Base-by-base conservation (phyloP, 2,113 vertebrate genomes). In the Ictalurus furcatus region DNA sequence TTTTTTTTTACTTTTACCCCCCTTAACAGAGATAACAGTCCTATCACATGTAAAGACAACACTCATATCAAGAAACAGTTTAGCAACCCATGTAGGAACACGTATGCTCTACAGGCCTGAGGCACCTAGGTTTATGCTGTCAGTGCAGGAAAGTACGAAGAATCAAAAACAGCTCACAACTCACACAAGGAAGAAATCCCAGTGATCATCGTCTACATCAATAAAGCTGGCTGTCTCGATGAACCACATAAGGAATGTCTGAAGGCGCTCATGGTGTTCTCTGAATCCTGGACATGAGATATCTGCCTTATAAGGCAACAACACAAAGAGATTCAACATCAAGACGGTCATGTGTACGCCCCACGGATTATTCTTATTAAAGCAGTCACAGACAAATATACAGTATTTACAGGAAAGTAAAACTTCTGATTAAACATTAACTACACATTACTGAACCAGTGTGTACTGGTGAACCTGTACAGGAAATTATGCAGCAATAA, bases 211-310 rank as follows among this genome's bases (percentile, higher is more conserved):
- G 92, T 99, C 98, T 92, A 97, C 95, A 91, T 99, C 98, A 95
- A 99, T 99, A 97, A 97, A 99, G 94, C 98, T 99, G 95, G 98
- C 98, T 48, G 97, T 99, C 97, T 99, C 98, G 94, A 99, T 99
- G 96, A 98, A 99, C 98, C 98, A 99, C 97, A 99, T 98, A 95
- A 99, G 98, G 96, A 98, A 99, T 87, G 97, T 99, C 96, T 98
- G 98, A 95, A 99, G 97, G 94, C 98, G 98, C 95, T 97, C 96
- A 94, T 99, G 98, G 95, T 98, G 99, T 94, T 99, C 97, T 95
- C 94, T 96, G 97, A 99, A 99, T 94, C 98, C 98, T 86, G 96
- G 96, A 95, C 97, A 97, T 93, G 95, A 96, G 94, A 99, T 94
- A 90, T 98, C 98, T n/a, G 96, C 97, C 98, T 48, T 98, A 95